These are phyloP conservation scores for Perodicticus potto DNA, from an alignment of 2,797 vertebrate species.

Conservation along the genomic window DNA sequence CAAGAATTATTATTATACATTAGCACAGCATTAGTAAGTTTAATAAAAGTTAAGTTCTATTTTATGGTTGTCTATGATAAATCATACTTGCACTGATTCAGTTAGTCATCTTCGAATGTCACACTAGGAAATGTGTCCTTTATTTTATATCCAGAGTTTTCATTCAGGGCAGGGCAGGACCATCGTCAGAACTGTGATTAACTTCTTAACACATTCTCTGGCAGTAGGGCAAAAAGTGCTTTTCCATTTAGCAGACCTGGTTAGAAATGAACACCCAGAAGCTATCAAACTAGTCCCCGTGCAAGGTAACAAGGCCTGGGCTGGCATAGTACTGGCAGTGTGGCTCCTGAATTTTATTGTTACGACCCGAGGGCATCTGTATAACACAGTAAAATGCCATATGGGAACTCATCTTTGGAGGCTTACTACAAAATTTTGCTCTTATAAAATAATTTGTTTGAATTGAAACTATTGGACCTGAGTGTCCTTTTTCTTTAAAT, in stretches of 20 bases:
- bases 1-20: constrained; percentile 2
- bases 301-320: not conserved
- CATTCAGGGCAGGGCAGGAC: not conserved
- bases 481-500: not conserved
- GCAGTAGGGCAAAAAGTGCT: not conserved
- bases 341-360: not conserved
- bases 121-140: not conserved
- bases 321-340: not conserved
- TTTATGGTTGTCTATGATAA: constrained; percentile 14
- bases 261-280: not conserved
- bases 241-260: not conserved
- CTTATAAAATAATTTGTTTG: constrained; percentile 50
- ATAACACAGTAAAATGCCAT: constrained; percentile 11
- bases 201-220: not conserved
- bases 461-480: constrained; percentile 36
- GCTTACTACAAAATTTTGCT: constrained; percentile 31
- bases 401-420: constrained; percentile 25
- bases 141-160: constrained; percentile 41
- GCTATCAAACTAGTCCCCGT: not conserved
- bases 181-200: not conserved
- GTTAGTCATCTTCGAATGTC: constrained; percentile 37
- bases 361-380: not conserved
- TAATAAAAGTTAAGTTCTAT: constrained; percentile 49
- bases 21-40: constrained; percentile 14
- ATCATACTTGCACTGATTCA: not conserved